Evolutionary conservation across 2,113 vertebrate species (phyloP).

Genomic region (Amphiprion percula): DNA sequence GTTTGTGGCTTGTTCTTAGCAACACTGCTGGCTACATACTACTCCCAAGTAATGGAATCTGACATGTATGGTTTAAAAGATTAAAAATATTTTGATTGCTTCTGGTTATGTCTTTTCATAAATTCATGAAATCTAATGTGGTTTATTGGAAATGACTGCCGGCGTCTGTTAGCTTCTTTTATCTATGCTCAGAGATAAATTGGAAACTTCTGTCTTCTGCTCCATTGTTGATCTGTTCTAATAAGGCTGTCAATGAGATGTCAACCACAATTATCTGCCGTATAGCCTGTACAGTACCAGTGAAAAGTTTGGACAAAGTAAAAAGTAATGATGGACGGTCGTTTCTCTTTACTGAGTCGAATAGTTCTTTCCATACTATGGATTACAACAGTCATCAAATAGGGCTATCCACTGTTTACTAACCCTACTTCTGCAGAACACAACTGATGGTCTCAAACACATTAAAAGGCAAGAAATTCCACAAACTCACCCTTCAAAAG

Average conservation of each 20-base stretch:
- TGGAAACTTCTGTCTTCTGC: neutral
- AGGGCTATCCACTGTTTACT: no score
- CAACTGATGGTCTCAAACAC: no score
- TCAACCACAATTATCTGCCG: neutral
- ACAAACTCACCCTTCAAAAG: no score
- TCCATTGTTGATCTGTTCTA: neutral
- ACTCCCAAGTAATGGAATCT: neutral
- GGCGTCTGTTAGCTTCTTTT: neutral
- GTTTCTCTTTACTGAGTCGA: no score
- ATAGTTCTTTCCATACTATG: no score
- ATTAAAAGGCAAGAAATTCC: no score
- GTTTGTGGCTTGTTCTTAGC: slow-evolving; percentile 6
- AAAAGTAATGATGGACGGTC: no score
- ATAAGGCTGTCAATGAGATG: neutral
- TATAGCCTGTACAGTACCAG: neutral
- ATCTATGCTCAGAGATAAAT: neutral
- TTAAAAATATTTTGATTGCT: neutral
- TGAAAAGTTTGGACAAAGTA: no score
- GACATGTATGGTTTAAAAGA: neutral
- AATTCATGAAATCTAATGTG: no score
- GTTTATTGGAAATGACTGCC: neutral
- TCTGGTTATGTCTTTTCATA: neutral
- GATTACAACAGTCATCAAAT: no score
- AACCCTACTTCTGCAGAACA: no score
- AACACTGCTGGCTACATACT: neutral